These are phyloP conservation scores for Steinernema hermaphroditum DNA, from an alignment of 2,888 invertebrate species.

Conservation along the genomic window DNA sequence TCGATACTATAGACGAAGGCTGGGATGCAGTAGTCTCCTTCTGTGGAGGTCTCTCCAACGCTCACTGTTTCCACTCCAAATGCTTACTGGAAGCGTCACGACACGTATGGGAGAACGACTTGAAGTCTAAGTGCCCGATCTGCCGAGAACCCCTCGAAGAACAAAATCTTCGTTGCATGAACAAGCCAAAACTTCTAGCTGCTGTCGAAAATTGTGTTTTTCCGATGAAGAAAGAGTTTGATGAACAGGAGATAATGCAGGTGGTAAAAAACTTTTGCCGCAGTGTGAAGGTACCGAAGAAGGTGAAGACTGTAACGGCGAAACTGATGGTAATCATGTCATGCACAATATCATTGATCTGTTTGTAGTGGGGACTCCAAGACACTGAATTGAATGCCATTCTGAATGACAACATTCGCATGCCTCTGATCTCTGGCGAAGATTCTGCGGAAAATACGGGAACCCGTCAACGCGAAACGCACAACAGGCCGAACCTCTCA, in stretches of 20 bases:
- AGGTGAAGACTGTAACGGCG: not conserved
- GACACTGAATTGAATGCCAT: not conserved
- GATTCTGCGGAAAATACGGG: not conserved
- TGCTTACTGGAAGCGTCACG: not conserved
- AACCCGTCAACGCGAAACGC: not conserved
- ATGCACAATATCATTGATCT: too few relatives aligned
- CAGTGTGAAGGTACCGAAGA: not conserved
- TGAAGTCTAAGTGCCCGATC: not conserved
- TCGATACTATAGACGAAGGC: not conserved
- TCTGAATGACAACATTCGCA: too few relatives aligned
- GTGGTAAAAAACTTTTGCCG: not conserved
- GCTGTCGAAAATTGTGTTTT: not conserved
- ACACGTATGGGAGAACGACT: constrained; percentile 10
- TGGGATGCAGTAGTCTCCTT: not conserved
- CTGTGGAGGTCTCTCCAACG: not conserved
- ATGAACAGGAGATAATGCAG: not conserved
- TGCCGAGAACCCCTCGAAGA: not conserved
- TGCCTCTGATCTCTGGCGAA: too few relatives aligned
- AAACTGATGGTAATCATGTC: too few relatives aligned
- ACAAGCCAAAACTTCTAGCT: not conserved
- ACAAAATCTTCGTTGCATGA: not conserved
- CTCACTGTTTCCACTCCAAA: not conserved
- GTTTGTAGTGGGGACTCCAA: too few relatives aligned
- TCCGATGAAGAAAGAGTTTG: not conserved
- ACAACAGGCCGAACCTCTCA: not conserved